These are phyloP conservation scores for Atractosteus spatula DNA, from an alignment of 2,113 vertebrate genomes.

Conservation along the genomic window DNA sequence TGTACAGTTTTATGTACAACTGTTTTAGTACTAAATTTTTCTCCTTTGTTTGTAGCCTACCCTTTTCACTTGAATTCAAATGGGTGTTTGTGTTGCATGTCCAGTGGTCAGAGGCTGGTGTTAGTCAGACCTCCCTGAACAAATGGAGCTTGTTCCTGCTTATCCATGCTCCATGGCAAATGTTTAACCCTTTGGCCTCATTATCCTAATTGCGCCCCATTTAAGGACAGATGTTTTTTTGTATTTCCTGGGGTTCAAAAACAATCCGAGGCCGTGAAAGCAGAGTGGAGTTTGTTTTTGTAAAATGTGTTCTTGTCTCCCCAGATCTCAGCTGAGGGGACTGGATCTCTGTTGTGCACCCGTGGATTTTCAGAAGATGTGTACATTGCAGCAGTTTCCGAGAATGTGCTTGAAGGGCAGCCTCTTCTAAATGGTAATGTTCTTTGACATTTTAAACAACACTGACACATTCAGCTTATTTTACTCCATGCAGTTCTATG, in stretches of 20 bases:
- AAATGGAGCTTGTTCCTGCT: conserved; percentile 85
- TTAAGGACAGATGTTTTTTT: conserved; percentile 74
- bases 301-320: conserved; percentile 49
- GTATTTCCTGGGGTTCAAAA: conserved; percentile 52
- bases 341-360: conserved; percentile 79
- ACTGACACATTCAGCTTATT: neutral
- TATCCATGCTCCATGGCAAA: conserved; percentile 76
- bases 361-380: conserved; percentile 92
- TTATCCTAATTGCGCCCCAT: conserved; percentile 72
- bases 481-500: neutral
- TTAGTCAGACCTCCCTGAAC: conserved; percentile 71
- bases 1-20: too few species aligned
- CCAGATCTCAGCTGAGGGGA: conserved; percentile 84
- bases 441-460: neutral
- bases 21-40: too few species aligned
- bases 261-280: conserved; percentile 50
- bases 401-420: conserved; percentile 77
- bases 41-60: conserved; percentile 29
- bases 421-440: conserved; percentile 85
- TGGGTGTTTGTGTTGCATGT: conserved; percentile 67
- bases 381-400: conserved; percentile 79
- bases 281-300: conserved; percentile 55
- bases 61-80: conserved; percentile 50
- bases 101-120: conserved; percentile 70
- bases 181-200: conserved; percentile 88